A percentile compares a stretch with the other conserved stretches of the same genome.
phyloP scores from a whole-genome alignment of 2,888 invertebrate genomes.

The Panzeria rudis region DNA sequence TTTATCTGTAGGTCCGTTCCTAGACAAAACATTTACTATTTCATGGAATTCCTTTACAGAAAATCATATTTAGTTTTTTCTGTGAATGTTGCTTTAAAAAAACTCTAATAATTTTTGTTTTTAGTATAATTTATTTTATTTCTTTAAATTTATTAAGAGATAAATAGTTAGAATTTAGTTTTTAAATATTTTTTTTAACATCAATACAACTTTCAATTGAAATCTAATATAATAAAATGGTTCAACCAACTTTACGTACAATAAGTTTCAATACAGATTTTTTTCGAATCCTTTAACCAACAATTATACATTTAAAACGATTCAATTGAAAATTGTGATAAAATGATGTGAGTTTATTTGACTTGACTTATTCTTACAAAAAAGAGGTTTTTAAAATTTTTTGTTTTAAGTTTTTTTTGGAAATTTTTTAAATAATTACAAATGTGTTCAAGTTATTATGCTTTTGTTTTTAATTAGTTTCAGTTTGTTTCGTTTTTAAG shows the following conservation, averaged over 20 bases:
- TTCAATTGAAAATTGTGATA: conserved; percentile 68
- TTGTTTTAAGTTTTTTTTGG: conserved; percentile 10
- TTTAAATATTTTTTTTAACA: conserved; percentile 61
- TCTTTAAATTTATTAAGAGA: conserved; percentile 69
- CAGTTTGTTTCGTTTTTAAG: conserved; percentile 40
- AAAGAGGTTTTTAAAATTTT: conserved; percentile 35
- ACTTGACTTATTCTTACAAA: conserved; percentile 56
- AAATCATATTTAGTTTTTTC: no score
- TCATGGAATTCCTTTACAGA: no score
- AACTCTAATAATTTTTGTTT: conserved; percentile 5
- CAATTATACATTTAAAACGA: conserved; percentile 32
- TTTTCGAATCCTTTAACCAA: conserved; percentile 8
- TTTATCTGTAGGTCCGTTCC: no score
- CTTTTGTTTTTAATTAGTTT: conserved; percentile 32
- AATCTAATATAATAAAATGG: conserved; percentile 44
- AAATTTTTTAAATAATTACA: conserved; percentile 65
- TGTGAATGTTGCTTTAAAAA: no score
- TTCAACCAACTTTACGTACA: conserved; percentile 40
- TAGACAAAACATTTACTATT: no score
- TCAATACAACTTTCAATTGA: conserved; percentile 68
- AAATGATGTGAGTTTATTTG: conserved; percentile 46
- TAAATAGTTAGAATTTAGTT: conserved; percentile 70
- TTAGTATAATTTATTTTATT: conserved; percentile 51
- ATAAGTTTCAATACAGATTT: conserved; percentile 39
- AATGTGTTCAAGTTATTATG: conserved; percentile 19